Percentiles rank a stretch among this genome's conserved stretches.
phyloP scores from a whole-genome alignment of 2,888 invertebrate genomes.

The Hoplodrina blanda region DNA sequence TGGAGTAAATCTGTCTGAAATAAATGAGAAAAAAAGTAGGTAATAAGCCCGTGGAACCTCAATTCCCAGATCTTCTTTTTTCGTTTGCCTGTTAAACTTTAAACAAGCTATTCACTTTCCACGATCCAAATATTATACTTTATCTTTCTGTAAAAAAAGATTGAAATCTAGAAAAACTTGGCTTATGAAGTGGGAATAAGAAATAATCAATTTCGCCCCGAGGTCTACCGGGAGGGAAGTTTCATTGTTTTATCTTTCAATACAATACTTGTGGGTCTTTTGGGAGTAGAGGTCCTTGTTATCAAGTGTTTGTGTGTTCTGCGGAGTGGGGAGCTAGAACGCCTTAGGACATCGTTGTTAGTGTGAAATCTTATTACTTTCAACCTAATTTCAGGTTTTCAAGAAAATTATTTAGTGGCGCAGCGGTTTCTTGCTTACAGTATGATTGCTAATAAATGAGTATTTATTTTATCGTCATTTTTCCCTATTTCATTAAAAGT shows the following conservation, averaged over 20 bases:
- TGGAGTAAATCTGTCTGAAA: no score
- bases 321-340: constrained; percentile 6
- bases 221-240: constrained; percentile 45
- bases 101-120: neutral
- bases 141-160: constrained; percentile 14
- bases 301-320: constrained; percentile 36
- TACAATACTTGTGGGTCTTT: constrained; percentile 51
- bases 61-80: neutral
- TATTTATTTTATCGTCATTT: neutral
- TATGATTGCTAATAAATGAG: neutral
- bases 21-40: neutral
- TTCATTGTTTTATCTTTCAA: constrained; percentile 60
- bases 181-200: constrained; percentile 37
- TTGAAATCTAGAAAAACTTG: constrained; percentile 34
- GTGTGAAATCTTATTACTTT: constrained; percentile 1
- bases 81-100: neutral
- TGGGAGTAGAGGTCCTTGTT: constrained; percentile 46
- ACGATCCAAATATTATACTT: neutral
- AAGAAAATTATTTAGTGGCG: neutral
- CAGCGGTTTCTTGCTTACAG: neutral
- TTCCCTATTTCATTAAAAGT: no score
- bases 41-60: neutral
- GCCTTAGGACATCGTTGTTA: constrained; percentile 10
- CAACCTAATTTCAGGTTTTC: neutral
- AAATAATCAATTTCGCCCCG: constrained; percentile 52